Conservation (phyloP, 2,113 vertebrate genomes). For the Brachypteracias leptosomus region DNA sequence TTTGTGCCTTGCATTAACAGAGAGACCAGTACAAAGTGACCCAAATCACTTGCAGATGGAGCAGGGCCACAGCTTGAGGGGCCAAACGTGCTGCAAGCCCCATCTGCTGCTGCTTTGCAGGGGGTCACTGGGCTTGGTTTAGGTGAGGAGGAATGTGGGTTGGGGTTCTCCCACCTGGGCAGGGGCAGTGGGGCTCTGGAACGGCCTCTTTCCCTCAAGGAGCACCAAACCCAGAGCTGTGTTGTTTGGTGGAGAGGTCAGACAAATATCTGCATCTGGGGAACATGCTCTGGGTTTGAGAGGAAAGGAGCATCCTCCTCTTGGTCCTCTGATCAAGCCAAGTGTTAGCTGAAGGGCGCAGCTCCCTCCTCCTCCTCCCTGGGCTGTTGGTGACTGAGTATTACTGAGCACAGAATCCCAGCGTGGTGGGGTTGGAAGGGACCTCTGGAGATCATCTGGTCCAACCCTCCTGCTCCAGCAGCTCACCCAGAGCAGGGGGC, state of each 20-base stretch:
- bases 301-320: background rate
- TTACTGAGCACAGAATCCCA: background rate
- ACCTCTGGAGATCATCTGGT: background rate
- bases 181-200: background rate
- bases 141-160: background rate
- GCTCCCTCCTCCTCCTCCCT: background rate
- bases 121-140: rapidly evolving
- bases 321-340: rapidly evolving
- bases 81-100: background rate
- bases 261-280: background rate
- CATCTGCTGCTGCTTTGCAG: background rate
- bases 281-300: rapidly evolving
- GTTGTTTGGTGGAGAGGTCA: rapidly evolving
- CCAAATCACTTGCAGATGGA: background rate
- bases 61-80: background rate
- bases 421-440: background rate
- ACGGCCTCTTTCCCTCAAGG: rapidly evolving
- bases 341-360: rapidly evolving
- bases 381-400: background rate
- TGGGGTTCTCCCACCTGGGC: rapidly evolving
- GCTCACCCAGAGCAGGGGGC: too few relatives aligned
- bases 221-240: background rate
- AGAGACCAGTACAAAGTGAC: background rate
- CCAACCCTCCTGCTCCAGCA: too few relatives aligned
- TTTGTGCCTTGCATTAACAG: background rate